Base-by-base conservation (phyloP, 2,888 invertebrate genomes). In the Sussaba pulchella region DNA sequence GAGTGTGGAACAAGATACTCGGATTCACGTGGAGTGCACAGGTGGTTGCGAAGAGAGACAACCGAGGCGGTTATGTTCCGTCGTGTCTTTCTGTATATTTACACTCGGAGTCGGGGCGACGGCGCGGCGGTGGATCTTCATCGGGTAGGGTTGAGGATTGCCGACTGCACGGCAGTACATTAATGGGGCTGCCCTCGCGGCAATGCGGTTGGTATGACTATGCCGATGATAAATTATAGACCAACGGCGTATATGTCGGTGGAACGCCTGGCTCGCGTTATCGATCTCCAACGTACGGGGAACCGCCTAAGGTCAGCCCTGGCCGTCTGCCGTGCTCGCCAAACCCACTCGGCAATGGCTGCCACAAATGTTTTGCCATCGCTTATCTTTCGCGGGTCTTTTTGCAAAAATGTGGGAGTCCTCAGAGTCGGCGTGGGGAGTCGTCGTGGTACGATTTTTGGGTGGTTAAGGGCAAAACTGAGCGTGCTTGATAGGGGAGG, bases 141-240 rank as follows among this genome's bases (percentile, higher is more conserved):
- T 57, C 31, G 9, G 1, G 43, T 4, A 2, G 57, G 19, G 21
- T 2, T 47, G 24, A 75, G 52, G 36, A 71, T 80, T 71, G 21
- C 59, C 19, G 26, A 57, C 12, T 36, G 41, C 31, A 54, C 31
- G n/a, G 41, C 19, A 19, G 52, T 31, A 12, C 17, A 26, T 24
- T 24, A 39, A 52, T 63, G 52, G 14, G 45, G 2, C 52, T 63
- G 70, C 36, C n/a, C 66, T 69, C 10, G 70, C 52, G 45, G 41
- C 54, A 59, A 54, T 1, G 54, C 54, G 14, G 31, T 5, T 5
- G 57, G 21, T 26, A 19, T 45, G 52, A 73, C 61, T 87, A 86
- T 85, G 87, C 86, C 87, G 87, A 86, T 88, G 88, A 89, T 89
- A 89, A 89, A 90, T 90, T 89, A 89, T 90, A 88, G 84, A 87